Evolutionary conservation across 1,140 invertebrate species (phyloP), one percentile per base, ranked within the genome.

Genomic region (Micrasema minimum): DNA sequence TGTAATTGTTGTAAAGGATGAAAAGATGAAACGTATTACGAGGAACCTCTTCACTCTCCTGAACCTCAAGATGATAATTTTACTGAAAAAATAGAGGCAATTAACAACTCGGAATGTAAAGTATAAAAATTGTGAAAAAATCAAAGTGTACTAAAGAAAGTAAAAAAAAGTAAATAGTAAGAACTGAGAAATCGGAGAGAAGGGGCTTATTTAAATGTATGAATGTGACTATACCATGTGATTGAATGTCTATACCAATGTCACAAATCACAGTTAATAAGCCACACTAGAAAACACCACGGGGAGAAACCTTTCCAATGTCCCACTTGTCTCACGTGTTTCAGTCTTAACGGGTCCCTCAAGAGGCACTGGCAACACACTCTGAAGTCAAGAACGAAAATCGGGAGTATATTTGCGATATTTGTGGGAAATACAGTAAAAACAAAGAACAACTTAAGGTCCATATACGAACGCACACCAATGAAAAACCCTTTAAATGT

Each of bases 251-350:
- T n/a, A n/a, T n/a, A n/a, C n/a, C n/a, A n/a, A n/a, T n/a, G n/a
- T n/a, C 31, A 55, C 12, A 69, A 59, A 14, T 26, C 12, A 12
- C 48, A 59, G 26, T 22, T 71, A 6, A 45, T 64, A 12, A 61
- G 57, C 1, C 72, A 75, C 62, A 71, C 65, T 22, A n/a, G 65
- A 0, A 46, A 65, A 45, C 72, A 75, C 41, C 65, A 69, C 1
- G 65, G 55, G n/a, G 69, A 75, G 48, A 75, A 71, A 41, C 69
- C 72, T 1, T 69, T 68, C 51, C 14, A 75, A 23, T 73, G 72
- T 22, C 9, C 66, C 0, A 26, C 70, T 10, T 75, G 75, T 35
- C 23, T 66, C 10, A 71, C 72, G 53, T 66, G 62, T 18, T 77
- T 76, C 35, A 22, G 45, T 11, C 68, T 66, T 55, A 16, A 31